Percentiles rank a stretch among this genome's conserved stretches.
Evolutionary conservation across 30 jellyfish, hydroid and myxozoan genomes (phyloP).

Genomic region (Cassiopea xamachana): DNA sequence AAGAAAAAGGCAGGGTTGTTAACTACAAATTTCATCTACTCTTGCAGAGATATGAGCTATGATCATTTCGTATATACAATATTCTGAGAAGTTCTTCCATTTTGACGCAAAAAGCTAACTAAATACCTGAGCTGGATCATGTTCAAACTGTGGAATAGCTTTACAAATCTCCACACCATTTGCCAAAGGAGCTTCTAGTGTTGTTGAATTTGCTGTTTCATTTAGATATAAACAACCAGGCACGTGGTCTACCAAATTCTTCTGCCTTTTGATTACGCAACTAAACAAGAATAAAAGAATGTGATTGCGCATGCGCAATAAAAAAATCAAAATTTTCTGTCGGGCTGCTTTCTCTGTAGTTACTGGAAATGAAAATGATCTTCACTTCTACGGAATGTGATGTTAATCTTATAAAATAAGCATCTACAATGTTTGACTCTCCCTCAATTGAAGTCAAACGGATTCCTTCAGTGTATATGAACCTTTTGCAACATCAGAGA

Average conservation of each 20-base stretch:
- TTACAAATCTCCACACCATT: constrained; percentile 10
- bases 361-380: no score
- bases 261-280: constrained; percentile 61
- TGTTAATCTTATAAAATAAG: not conserved
- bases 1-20: no score
- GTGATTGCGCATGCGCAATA: constrained; percentile 34
- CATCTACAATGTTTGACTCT: not conserved
- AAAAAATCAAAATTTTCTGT: not conserved
- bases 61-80: not conserved
- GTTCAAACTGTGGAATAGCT: constrained; percentile 74
- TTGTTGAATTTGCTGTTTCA: not conserved
- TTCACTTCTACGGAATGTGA: no score
- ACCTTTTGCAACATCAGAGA: not conserved
- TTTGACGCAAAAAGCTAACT: not conserved
- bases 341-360: no score
- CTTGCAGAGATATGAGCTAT: not conserved
- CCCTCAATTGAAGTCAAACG: not conserved
- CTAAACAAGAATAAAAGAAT: constrained; percentile 3
- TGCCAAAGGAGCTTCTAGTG: not conserved
- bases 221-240: constrained; percentile 58
- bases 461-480: not conserved
- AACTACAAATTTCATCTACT: no score
- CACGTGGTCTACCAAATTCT: constrained; percentile 48
- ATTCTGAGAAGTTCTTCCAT: not conserved
- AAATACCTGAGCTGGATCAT: constrained; percentile 78